Base-by-base conservation (phyloP, 2,888 invertebrate species). In the Pachydiplax longipennis region DNA sequence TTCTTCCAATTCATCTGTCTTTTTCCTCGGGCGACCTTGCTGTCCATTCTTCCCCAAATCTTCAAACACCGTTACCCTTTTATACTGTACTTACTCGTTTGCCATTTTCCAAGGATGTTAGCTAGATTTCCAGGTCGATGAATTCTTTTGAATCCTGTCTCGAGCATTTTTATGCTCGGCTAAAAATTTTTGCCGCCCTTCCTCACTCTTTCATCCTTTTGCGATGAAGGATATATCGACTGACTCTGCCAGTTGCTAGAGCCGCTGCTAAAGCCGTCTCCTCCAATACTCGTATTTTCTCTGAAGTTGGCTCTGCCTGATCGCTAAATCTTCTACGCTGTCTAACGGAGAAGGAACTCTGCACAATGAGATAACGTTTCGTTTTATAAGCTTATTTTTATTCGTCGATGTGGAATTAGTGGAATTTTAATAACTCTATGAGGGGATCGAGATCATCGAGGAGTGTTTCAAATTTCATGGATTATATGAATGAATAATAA, bases 71-170 rank as follows among this genome's bases (percentile, higher is more conserved):
- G 73, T 73, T 31, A 22, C 53, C 35, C 58, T 83, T 83, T 83
- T 58, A 25, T 58, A 31, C 35, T 31, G 73, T 31, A 73, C 73
- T 73, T 73, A 73, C 35, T 37, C 87, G 37, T n/a, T 37, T 65
- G 37, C 35, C 87, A 53, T 53, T 48, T 48, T 31, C 83, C 22
- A n/a, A 87, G 58, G 58, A 87, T 87, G 87, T 40, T n/a, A 25
- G 58, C 61, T 61, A 87, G 87, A 87, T 87, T 87, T 87, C 87
- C 61, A 87, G 87, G 87, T 87, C 87, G 87, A 40, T 48, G 87
- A 87, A 87, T 87, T 61, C 87, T 87, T 87, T 61, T 87, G 87
- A 87, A 87, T 87, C 87, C 87, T 65, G 81, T 81, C 40, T 31
- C 15, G 15, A 37, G 37, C 18, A 81, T 40, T 40, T 81, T 81